Evolutionary conservation across 2,113 vertebrate species (phyloP), one percentile per base, ranked within the genome.

Genomic region (Anguilla japonica): DNA sequence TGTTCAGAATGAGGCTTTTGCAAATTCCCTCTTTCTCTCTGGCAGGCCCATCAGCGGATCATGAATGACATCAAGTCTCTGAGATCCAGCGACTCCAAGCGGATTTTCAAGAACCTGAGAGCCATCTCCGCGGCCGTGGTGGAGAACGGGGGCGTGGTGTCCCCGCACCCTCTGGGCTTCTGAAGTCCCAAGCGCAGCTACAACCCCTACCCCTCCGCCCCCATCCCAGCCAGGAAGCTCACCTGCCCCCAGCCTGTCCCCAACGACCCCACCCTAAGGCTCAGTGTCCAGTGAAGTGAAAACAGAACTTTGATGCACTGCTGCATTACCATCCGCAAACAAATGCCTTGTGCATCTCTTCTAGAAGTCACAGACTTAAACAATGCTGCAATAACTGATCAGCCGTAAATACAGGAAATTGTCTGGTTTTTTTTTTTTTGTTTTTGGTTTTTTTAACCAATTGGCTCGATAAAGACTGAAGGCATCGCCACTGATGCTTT

Each of bases 71-170:
- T 96, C 89, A 88, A 91, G 13, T 87, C 89, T 1, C 91, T 98
- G 86, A 92, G 90, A 7, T 95, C 96, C 14, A 89, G 92, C 20
- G 87, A n/a, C 16, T 94, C 94, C 85, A 94, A 89, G n/a, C 93
- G 94, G 85, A 88, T 95, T 87, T 98, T 96, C 91, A 95, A 93
- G 20, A 97, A 98, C 94, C 83, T 98, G 93, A 92, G 89, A 13
- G 87, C 95, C 89, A 96, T 97, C 92, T 97, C 97, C 20, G 88
- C 92, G 0, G 96, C 96, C 0, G 86, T 97, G 93, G 96, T 97
- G 89, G 96, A 97, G 86, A 96, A 93, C 0, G 96, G 96, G 2
- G 96, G 96, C 0, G 87, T 95, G 71, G 95, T 97, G 41, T 89
- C 95, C 22, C 91, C 93, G 80, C 96, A 97, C 89, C 96, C 97